Conservation (phyloP, 92 coral and sea anemone genomes). For the Actinernus sp. region DNA sequence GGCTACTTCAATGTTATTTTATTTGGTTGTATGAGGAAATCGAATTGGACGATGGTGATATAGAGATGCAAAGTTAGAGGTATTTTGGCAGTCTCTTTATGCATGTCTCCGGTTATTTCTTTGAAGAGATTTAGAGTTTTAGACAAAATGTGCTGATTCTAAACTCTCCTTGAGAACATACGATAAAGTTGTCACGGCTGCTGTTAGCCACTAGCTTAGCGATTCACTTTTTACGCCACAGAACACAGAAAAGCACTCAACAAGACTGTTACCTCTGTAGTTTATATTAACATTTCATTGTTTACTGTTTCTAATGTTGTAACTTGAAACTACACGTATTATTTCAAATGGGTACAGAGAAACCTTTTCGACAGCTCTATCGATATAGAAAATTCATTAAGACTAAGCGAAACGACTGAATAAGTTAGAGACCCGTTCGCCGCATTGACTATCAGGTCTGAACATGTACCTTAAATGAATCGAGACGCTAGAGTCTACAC, state of each 20-base stretch:
- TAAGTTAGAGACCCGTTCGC: too few species aligned
- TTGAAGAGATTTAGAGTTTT: too few species aligned
- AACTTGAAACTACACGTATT: slow-evolving; percentile 34
- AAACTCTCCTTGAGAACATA: slow-evolving; percentile 9
- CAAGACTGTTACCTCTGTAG: slow-evolving; percentile 7
- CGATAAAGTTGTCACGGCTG: slow-evolving; percentile 12
- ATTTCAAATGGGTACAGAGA: slow-evolving; percentile 6
- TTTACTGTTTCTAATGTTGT: slow-evolving; percentile 46
- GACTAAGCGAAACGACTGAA: too few species aligned
- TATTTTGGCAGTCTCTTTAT: too few species aligned
- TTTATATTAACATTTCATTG: slow-evolving; percentile 20
- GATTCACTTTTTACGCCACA: neutral
- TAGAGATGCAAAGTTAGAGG: too few species aligned
- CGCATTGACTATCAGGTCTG: too few species aligned
- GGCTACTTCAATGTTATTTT: too few species aligned
- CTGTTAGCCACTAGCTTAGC: slow-evolving; percentile 4
- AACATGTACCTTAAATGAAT: too few species aligned
- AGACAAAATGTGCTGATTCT: too few species aligned
- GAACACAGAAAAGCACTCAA: slow-evolving; percentile 12
- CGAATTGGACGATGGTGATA: neutral
- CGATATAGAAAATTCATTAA: too few species aligned
- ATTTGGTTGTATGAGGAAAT: neutral
- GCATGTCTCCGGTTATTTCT: too few species aligned
- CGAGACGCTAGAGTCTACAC: neutral
- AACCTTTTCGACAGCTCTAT: slow-evolving; percentile 21